These are phyloP conservation scores for Mythimna vitellina DNA, from an alignment of 2,888 invertebrate genomes.

Conservation along the genomic window DNA sequence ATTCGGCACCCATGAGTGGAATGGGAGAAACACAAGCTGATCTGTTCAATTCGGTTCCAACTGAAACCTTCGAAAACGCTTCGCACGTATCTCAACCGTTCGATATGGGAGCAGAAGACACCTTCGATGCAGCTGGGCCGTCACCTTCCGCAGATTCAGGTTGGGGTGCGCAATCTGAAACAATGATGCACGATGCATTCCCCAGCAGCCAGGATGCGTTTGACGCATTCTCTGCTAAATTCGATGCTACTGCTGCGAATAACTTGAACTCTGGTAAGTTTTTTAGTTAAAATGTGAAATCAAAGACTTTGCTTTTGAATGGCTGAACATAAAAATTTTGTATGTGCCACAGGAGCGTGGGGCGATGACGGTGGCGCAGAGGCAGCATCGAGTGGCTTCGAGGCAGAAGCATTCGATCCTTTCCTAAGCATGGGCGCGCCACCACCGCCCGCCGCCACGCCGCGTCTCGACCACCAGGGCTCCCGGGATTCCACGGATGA, in stretches of 20 bases:
- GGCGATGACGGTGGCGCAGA: slow-evolving; percentile 76
- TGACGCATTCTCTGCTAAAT: slow-evolving; percentile 97
- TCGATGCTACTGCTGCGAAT: slow-evolving; percentile 92
- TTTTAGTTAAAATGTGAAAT: slow-evolving; percentile 30
- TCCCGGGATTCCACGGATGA: slow-evolving; percentile 95
- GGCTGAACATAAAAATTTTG: background rate
- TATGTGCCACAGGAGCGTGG: slow-evolving; percentile 78
- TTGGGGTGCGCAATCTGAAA: slow-evolving; percentile 75
- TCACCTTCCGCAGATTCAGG: slow-evolving; percentile 70
- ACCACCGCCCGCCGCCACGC: slow-evolving; percentile 92
- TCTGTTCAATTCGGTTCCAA: slow-evolving; percentile 64
- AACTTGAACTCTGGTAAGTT: slow-evolving; percentile 79
- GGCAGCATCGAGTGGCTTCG: slow-evolving; percentile 92
- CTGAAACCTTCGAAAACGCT: slow-evolving; percentile 58
- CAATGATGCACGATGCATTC: slow-evolving; percentile 78
- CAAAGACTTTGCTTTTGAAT: background rate
- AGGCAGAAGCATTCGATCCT: slow-evolving; percentile 94
- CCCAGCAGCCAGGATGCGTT: slow-evolving; percentile 90
- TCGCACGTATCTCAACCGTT: slow-evolving; percentile 39
- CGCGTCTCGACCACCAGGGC: slow-evolving; percentile 91
- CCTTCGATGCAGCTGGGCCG: slow-evolving; percentile 57
- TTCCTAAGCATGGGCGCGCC: slow-evolving; percentile 96
- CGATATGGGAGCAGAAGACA: slow-evolving; percentile 49
- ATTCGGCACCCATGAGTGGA: slow-evolving; percentile 43
- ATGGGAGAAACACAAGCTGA: slow-evolving; percentile 59